A percentile compares a stretch with the other conserved stretches of the same genome.
Evolutionary conservation across 2,888 invertebrate species (phyloP).

Genomic region (Meiosimyza platycephala): DNA sequence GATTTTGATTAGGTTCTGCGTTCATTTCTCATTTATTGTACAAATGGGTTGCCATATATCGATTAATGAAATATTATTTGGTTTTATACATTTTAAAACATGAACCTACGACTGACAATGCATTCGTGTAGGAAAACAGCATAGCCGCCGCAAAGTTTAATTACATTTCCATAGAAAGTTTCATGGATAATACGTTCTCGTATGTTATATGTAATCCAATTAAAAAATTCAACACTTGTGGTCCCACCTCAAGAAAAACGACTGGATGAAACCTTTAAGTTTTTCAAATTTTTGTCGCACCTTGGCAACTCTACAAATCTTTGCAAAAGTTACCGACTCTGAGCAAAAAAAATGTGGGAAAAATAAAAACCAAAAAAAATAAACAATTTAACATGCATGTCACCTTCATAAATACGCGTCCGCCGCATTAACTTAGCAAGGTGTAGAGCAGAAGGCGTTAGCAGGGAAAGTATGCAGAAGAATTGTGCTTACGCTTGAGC

Average conservation of each 20-base stretch:
- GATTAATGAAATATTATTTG: too few species aligned
- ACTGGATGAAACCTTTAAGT: too few species aligned
- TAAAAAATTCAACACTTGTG: neutral
- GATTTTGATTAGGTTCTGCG: slow-evolving; percentile 15
- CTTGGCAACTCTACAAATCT: slow-evolving; percentile 6
- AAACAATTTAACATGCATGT: slow-evolving; percentile 29
- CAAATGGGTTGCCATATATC: neutral
- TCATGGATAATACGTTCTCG: neutral
- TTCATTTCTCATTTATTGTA: slow-evolving; percentile 2
- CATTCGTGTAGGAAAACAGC: too few species aligned
- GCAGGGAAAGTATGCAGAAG: neutral
- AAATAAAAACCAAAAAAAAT: neutral
- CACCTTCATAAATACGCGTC: slow-evolving; percentile 28
- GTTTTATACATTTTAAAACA: too few species aligned
- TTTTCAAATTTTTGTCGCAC: neutral
- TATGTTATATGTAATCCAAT: neutral
- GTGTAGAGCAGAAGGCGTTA: neutral
- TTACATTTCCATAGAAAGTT: too few species aligned
- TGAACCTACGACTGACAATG: too few species aligned
- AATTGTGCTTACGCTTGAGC: slow-evolving; percentile 39
- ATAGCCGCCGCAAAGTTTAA: too few species aligned
- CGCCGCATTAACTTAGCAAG: too few species aligned
- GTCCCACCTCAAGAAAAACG: neutral
- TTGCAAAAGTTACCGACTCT: slow-evolving; percentile 1
- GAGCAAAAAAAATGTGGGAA: neutral